phyloP scores from a whole-genome alignment of 2,797 vertebrate species.

The Pelodytes ibericus region DNA sequence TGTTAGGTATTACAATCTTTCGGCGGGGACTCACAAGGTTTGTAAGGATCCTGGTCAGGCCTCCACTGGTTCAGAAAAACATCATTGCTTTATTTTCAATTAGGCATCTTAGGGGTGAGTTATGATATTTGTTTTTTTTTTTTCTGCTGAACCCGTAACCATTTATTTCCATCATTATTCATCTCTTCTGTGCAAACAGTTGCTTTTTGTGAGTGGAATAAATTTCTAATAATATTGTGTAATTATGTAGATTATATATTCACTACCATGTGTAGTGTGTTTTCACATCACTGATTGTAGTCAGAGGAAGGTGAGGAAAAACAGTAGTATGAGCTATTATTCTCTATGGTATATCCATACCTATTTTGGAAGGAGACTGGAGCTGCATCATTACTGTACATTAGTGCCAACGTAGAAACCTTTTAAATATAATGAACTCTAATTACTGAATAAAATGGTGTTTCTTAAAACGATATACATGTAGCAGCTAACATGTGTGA shows the following conservation, averaged over 20 bases:
- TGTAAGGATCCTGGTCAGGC: too few relatives aligned
- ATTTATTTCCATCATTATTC: too few relatives aligned
- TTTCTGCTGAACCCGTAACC: too few relatives aligned
- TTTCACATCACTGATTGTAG: conserved; percentile 5
- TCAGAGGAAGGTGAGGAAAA: conserved; percentile 1
- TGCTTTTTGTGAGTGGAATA: neutral
- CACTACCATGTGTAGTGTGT: neutral
- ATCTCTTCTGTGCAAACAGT: neutral
- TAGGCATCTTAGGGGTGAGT: too few relatives aligned
- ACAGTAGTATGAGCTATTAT: neutral
- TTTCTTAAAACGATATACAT: neutral
- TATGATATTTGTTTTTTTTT: too few relatives aligned
- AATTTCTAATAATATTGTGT: neutral
- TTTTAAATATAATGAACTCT: conserved; percentile 14
- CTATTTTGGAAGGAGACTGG: neutral
- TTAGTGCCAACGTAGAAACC: conserved; percentile 7
- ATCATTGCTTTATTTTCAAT: too few relatives aligned
- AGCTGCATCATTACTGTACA: conserved; percentile 32
- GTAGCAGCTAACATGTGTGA: neutral
- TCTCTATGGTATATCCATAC: conserved; percentile 6
- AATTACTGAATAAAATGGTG: conserved; percentile 1
- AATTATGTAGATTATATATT: neutral
- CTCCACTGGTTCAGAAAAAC: too few relatives aligned
- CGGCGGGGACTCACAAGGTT: too few relatives aligned
- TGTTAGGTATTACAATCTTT: too few relatives aligned